phyloP scores from a whole-genome alignment of 2,113 vertebrate species.

The Okapia johnstoni region DNA sequence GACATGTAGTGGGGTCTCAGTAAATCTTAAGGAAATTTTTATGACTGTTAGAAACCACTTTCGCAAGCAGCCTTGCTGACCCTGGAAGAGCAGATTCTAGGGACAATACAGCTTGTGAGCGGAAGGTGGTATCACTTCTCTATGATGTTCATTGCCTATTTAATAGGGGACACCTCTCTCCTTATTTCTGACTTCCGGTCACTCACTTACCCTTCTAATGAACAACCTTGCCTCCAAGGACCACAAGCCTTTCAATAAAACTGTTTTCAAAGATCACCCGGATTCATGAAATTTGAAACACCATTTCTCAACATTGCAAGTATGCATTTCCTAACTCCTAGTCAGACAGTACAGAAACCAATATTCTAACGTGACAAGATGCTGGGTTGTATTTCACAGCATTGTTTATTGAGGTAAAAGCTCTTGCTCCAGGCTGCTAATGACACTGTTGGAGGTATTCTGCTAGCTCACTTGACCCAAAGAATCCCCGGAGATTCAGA shows the following conservation, averaged over 20 bases:
- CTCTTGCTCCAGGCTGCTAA: constrained; percentile 1
- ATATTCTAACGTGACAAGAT: background rate
- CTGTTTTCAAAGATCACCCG: background rate
- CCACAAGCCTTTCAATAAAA: background rate
- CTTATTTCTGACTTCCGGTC: background rate
- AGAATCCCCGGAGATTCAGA: background rate
- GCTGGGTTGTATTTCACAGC: background rate
- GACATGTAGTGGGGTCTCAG: background rate
- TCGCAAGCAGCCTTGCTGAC: background rate
- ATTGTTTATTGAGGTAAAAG: constrained; percentile 29
- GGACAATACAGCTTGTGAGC: background rate
- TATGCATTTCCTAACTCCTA: background rate
- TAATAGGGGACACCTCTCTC: background rate
- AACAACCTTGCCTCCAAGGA: background rate
- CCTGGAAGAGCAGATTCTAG: background rate
- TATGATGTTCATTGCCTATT: background rate
- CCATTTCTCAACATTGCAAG: background rate
- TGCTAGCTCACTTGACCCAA: background rate
- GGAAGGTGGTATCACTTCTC: background rate
- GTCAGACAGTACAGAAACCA: background rate
- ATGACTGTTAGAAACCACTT: background rate
- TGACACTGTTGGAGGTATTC: background rate
- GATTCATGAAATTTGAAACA: background rate
- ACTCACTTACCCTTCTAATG: background rate
- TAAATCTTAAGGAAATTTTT: background rate